These are phyloP conservation scores for Pempheris klunzingeri DNA, from an alignment of 2,797 vertebrate genomes.

Conservation along the genomic window DNA sequence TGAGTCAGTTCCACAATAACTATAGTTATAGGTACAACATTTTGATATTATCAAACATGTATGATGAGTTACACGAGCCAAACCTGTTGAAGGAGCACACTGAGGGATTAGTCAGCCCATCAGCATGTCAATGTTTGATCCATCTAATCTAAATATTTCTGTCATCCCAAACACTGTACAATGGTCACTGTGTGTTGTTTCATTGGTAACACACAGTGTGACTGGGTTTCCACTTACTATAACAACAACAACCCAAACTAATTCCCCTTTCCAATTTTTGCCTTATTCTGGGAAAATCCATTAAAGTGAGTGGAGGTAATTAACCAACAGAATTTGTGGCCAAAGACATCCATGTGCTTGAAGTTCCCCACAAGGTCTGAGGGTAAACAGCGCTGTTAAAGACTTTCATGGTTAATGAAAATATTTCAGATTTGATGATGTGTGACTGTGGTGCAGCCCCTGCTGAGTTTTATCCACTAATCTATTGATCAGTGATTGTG, in stretches of 20 bases:
- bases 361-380: neutral
- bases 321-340: neutral
- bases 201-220: neutral
- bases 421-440: slow-evolving; percentile 6
- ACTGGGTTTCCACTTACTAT: neutral
- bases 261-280: neutral
- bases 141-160: slow-evolving; percentile 8
- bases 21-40: too few relatives aligned
- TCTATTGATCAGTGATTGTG: neutral
- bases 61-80: neutral
- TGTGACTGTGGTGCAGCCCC: neutral
- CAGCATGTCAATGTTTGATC: slow-evolving; percentile 39
- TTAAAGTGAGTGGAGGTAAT: neutral
- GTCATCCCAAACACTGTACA: neutral
- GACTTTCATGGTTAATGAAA: neutral
- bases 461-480: neutral
- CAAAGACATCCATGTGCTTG: neutral
- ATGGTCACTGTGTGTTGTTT: neutral
- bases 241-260: neutral
- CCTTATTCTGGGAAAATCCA: neutral
- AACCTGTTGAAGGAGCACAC: slow-evolving; percentile 2
- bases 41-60: neutral
- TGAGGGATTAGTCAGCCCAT: slow-evolving; percentile 2
- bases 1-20: neutral
- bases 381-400: neutral